Evolutionary conservation across 2,113 vertebrate genomes (phyloP).

Genomic region (Semicossyphus pulcher): DNA sequence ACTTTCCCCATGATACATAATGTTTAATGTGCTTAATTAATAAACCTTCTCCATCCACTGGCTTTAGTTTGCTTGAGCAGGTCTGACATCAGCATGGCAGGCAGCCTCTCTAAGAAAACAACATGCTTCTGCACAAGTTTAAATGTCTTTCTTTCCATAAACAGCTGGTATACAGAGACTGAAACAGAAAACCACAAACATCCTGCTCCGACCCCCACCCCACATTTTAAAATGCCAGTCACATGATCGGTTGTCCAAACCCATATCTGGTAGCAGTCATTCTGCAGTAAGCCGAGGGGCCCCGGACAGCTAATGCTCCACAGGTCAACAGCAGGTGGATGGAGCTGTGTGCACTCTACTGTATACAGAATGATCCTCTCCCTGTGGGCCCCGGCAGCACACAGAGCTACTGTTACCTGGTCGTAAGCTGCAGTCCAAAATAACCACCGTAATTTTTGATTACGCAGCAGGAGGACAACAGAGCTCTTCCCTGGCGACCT

Average conservation of each 20-base stretch:
- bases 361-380: conserved; percentile 5
- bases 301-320: conserved; percentile 18
- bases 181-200: conserved; percentile 31
- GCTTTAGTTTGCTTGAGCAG: too few species aligned
- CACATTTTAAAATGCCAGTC: conserved; percentile 47
- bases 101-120: background rate
- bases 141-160: conserved; percentile 5
- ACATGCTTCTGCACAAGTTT: conserved; percentile 30
- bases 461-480: conserved; percentile 7
- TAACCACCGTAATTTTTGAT: conserved; percentile 36
- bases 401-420: conserved; percentile 39
- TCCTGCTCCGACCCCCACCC: conserved; percentile 2
- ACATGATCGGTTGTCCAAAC: conserved; percentile 33
- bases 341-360: conserved; percentile 24
- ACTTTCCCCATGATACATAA: too few species aligned
- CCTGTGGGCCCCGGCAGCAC: background rate
- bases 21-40: too few species aligned
- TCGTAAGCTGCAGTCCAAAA: conserved; percentile 41
- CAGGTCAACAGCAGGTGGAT: conserved; percentile 62
- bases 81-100: conserved; percentile 12
- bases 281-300: conserved; percentile 37
- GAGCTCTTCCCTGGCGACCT: conserved; percentile 24
- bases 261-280: conserved; percentile 66
- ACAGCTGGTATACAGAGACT: conserved; percentile 1
- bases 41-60: too few species aligned